These are phyloP conservation scores for Drosophila erecta DNA, from an alignment of 1,140 invertebrate genomes.

Conservation along the genomic window DNA sequence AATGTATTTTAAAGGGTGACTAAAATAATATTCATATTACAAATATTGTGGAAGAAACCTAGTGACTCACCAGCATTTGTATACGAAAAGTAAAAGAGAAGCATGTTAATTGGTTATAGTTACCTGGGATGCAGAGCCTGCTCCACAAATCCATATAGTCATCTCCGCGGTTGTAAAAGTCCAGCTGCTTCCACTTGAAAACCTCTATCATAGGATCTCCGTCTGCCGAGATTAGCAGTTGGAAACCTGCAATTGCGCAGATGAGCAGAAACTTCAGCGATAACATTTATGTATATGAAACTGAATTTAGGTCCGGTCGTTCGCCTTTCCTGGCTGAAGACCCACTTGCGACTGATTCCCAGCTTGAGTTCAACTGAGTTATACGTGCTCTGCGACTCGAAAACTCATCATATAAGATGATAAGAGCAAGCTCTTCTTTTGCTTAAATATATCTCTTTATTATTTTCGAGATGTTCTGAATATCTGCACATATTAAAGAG, in stretches of 20 bases:
- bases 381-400: constrained; percentile 14
- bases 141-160: not conserved
- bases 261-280: constrained; percentile 16
- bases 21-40: too few species aligned
- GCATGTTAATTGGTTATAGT: not conserved
- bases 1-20: too few species aligned
- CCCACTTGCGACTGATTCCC: constrained; percentile 21
- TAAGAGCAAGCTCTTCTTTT: constrained; percentile 26
- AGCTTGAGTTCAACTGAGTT: not conserved
- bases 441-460: not conserved
- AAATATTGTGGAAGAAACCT: not conserved
- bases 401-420: constrained; percentile 7
- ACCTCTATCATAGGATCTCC: constrained; percentile 80
- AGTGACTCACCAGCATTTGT: not conserved
- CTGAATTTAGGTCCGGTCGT: constrained; percentile 4
- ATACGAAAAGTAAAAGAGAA: too few species aligned
- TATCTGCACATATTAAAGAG: too few species aligned
- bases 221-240: constrained; percentile 20
- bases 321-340: constrained; percentile 21
- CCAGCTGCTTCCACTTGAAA: constrained; percentile 85
- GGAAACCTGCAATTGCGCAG: constrained; percentile 22
- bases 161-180: constrained; percentile 79
- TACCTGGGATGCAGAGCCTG: not conserved
- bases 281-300: constrained; percentile 42
- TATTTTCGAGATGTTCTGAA: too few species aligned